Evolutionary conservation across 2,888 invertebrate species (phyloP), one percentile per base, ranked within the genome.

Genomic region (Eubasilissa splendida): DNA sequence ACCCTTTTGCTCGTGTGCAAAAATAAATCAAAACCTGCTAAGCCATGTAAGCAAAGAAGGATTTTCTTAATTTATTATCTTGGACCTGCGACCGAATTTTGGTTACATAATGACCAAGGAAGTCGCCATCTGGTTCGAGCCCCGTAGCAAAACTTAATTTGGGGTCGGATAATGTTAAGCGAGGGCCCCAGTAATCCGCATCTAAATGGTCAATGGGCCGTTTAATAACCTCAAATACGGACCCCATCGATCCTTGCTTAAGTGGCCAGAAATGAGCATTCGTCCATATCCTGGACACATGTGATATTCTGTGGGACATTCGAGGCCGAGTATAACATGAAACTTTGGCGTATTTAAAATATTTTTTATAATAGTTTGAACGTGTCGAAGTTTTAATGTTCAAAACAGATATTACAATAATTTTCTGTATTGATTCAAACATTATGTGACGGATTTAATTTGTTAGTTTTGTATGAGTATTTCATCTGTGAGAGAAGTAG

Each of bases 221-320:
- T 76, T 81, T 81, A 83, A 83, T 83, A 83, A 80, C 82, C 82
- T 58, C 79, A 76, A 33, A 58, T 74, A 42, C 70, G 42, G 73
- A 59, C 33, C 63, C 74, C 76, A 80, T 78, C 79, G 77, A 77
- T 77, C 80, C 80, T 56, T 71, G 73, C 79, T 80, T 82, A 80
- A 82, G 82, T 80, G 80, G 75, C 79, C 76, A 71, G 60, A 80
- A 79, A 82, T 82, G 80, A 80, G 79, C 82, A 80, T 75, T 79
- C 59, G 77, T 52, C 71, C 71, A 73, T 75, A 65, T 50, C 42
- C 22, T 33, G 56, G 60, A 77, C 77, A 77, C 77, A 77, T 68
- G 77, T 77, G 77, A 52, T 53, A 33, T 60, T 71, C 33, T 60
- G 22, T 9, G 71, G 77, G 53, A 4, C 53, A 77, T 71, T 71